These are phyloP conservation scores for Percopsis omiscomaycus DNA, from an alignment of 2,797 vertebrate species.

Conservation along the genomic window DNA sequence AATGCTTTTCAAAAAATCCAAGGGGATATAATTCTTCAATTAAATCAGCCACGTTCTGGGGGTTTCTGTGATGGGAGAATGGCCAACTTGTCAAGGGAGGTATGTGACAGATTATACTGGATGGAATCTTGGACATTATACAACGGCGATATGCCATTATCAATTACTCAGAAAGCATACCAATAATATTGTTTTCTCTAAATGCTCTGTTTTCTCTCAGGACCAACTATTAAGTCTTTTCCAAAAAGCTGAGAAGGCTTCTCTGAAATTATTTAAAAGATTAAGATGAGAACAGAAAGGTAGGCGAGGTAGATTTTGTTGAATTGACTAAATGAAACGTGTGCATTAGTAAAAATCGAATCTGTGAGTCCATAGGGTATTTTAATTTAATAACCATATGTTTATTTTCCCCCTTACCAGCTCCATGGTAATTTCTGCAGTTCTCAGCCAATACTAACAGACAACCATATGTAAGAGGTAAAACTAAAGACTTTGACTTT, in stretches of 20 bases:
- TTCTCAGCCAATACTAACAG: constrained; percentile 66
- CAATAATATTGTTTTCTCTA: constrained; percentile 59
- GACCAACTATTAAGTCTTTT: constrained; percentile 59
- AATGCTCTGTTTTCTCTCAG: constrained; percentile 69
- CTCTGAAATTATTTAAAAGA: constrained; percentile 56
- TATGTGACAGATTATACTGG: constrained; percentile 70
- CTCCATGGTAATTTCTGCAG: constrained; percentile 66
- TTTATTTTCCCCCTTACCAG: constrained; percentile 57
- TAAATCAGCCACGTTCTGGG: constrained; percentile 66
- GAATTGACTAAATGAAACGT: constrained; percentile 42
- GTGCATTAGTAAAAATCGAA: constrained; percentile 52
- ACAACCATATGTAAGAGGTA: constrained; percentile 67
- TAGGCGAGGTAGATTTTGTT: constrained; percentile 56
- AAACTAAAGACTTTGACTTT: constrained; percentile 48
- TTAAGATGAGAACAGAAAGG: constrained; percentile 61
- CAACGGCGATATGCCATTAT: constrained; percentile 67
- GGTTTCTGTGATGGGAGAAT: constrained; percentile 59
- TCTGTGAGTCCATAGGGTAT: constrained; percentile 51
- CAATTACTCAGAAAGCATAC: constrained; percentile 52
- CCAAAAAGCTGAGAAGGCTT: constrained; percentile 51
- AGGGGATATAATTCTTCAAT: constrained; percentile 64
- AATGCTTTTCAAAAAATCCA: constrained; percentile 64
- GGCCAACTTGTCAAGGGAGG: constrained; percentile 67
- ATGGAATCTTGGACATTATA: constrained; percentile 69
- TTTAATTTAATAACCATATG: constrained; percentile 44